A percentile compares a stretch with the other conserved stretches of the same genome.
These are phyloP conservation scores for Hemibagrus guttatus DNA, from an alignment of 2,797 vertebrate species.

Conservation along the genomic window DNA sequence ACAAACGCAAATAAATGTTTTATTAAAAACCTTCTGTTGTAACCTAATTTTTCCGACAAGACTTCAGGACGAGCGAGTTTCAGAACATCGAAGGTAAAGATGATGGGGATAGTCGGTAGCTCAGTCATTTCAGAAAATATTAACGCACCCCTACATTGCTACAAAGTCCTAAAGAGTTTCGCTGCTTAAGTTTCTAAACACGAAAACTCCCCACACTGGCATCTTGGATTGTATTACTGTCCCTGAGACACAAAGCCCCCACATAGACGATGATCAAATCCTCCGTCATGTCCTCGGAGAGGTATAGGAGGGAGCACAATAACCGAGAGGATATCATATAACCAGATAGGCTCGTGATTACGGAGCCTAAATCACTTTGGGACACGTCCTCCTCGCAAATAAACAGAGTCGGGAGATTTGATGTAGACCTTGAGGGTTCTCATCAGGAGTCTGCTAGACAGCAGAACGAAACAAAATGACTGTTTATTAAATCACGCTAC, in stretches of 20 bases:
- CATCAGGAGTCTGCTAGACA: slow-evolving; percentile 63
- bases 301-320: slow-evolving; percentile 37
- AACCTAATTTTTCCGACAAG: no score
- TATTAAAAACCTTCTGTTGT: no score
- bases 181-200: not conserved
- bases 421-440: slow-evolving; percentile 66
- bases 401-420: slow-evolving; percentile 64
- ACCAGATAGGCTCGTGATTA: slow-evolving; percentile 55
- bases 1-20: no score
- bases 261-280: slow-evolving; percentile 50
- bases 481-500: slow-evolving; percentile 68
- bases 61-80: no score
- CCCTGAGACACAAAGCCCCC: slow-evolving; percentile 31
- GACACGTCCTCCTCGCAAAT: slow-evolving; percentile 55
- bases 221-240: slow-evolving; percentile 10
- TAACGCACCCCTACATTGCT: not conserved
- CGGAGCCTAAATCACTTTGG: slow-evolving; percentile 44
- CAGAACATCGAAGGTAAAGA: no score
- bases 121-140: no score
- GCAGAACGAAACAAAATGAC: slow-evolving; percentile 65
- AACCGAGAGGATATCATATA: slow-evolving; percentile 46
- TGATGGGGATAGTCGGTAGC: no score
- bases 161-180: not conserved
- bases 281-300: slow-evolving; percentile 20
- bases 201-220: not conserved